phyloP scores from a whole-genome alignment of 2,797 vertebrate species.

The Pangasius macronema region DNA sequence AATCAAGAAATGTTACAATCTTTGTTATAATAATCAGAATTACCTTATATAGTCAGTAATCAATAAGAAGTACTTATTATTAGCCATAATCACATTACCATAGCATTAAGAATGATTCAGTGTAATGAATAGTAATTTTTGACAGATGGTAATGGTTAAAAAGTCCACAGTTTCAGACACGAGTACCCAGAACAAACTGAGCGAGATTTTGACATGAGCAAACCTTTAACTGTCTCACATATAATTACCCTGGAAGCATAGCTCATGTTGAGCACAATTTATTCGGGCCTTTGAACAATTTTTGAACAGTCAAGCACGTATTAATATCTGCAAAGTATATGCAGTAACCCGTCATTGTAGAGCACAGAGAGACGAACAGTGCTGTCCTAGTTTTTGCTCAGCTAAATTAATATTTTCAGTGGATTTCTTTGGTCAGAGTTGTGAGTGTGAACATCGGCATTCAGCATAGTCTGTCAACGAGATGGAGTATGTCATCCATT shows the following conservation, averaged over 20 bases:
- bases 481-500: background rate
- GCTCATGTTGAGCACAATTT: conserved; percentile 36
- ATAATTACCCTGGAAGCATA: conserved; percentile 36
- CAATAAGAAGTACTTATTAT: background rate
- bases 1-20: background rate
- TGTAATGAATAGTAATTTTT: background rate
- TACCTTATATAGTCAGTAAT: background rate
- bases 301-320: conserved; percentile 21
- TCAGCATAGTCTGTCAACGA: conserved; percentile 9
- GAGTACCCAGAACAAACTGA: conserved; percentile 26
- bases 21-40: conserved; percentile 4
- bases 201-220: conserved; percentile 22
- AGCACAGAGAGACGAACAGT: background rate
- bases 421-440: conserved; percentile 24
- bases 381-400: conserved; percentile 1
- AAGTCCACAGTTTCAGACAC: conserved; percentile 15
- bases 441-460: conserved; percentile 17
- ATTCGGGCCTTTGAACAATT: conserved; percentile 43
- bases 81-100: background rate
- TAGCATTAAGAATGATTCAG: background rate
- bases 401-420: conserved; percentile 29
- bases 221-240: conserved; percentile 37
- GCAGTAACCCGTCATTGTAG: conserved; percentile 3
- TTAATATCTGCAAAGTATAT: conserved; percentile 22
- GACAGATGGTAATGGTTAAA: conserved; percentile 2